phyloP scores from a whole-genome alignment of 2,888 invertebrate genomes.

The Phaedon cochleariae region DNA sequence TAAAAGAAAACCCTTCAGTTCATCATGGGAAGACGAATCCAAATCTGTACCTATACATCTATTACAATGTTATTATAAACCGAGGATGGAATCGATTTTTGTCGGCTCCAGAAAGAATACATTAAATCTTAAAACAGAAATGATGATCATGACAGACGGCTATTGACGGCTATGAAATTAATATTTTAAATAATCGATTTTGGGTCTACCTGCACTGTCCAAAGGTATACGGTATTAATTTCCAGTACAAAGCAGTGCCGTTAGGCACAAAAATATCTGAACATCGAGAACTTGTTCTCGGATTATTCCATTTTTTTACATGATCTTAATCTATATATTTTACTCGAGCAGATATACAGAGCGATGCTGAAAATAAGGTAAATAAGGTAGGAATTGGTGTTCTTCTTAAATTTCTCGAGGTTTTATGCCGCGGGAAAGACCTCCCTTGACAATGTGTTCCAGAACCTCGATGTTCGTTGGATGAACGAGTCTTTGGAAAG shows the following conservation, averaged over 20 bases:
- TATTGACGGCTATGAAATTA: slow-evolving; percentile 56
- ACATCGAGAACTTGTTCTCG: slow-evolving; percentile 39
- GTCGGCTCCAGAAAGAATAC: slow-evolving; percentile 47
- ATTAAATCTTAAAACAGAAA: slow-evolving; percentile 50
- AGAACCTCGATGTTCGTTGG: too few species aligned
- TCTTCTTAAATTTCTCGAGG: too few species aligned
- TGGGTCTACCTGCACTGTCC: slow-evolving; percentile 47
- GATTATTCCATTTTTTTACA: neutral
- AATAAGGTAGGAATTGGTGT: too few species aligned
- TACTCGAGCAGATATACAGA: too few species aligned
- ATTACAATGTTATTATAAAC: slow-evolving; percentile 29
- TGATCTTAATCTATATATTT: neutral
- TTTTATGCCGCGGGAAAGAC: too few species aligned
- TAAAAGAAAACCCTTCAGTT: too few species aligned
- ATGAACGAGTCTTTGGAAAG: too few species aligned
- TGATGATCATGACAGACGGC: slow-evolving; percentile 49
- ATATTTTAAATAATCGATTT: slow-evolving; percentile 59
- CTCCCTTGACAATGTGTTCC: too few species aligned
- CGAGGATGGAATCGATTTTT: slow-evolving; percentile 37
- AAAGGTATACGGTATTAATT: slow-evolving; percentile 39
- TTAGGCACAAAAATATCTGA: slow-evolving; percentile 15
- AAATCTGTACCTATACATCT: slow-evolving; percentile 1
- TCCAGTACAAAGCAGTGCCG: slow-evolving; percentile 31
- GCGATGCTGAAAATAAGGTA: too few species aligned
- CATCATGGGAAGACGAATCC: slow-evolving; percentile 1